Evolutionary conservation across 2,113 vertebrate species (phyloP), one percentile per base, ranked within the genome.

Genomic region (Daboia siamensis): DNA sequence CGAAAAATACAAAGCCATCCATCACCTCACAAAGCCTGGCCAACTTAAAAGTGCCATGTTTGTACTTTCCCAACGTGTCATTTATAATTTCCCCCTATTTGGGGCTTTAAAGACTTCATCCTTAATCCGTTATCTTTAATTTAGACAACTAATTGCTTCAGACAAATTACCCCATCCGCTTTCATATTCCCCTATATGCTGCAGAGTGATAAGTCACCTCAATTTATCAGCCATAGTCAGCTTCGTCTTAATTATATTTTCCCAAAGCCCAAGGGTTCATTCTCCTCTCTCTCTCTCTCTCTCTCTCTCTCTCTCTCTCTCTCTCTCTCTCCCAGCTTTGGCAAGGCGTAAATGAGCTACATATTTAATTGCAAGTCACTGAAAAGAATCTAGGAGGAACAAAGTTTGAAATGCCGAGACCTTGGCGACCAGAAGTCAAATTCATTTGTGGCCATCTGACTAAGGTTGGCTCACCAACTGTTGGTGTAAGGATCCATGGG

Each of bases 221-320:
- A 85, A 94, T 95, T 97, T 97, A 97, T 97, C 95, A 97, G 89
- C 94, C 87, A 95, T 96, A 95, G 90, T 91, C 93, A 96, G 91
- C 89, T 95, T 95, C 88, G 92, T 46, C 86, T 93, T 89, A 97
- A 96, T 96, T 96, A 93, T 94, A 89, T 96, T 96, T 96, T 96
- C 95, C 88, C 90, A 93, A 93, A 89, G 57, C 55, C 69, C 1
- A 11, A 29, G 93, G 92, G 95, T 92, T 88, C 3, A 87, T 91
- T 93, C 11, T 48, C 54, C 89, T 89, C 86, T 51, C 48, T 46
- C 2, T 39, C 39, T 39, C 39, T 39, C 39, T 39, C 39, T 39
- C 39, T 39, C 39, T 39, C 39, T 39, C 39, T 39, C 39, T 39
- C 39, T 39, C 39, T 39, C 39, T 56, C 92, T 64, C 86, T 39